Percentiles rank a stretch among this genome's conserved stretches.
Conservation (phyloP, 2,888 invertebrate species). For the Pemphredon lugubris region DNA sequence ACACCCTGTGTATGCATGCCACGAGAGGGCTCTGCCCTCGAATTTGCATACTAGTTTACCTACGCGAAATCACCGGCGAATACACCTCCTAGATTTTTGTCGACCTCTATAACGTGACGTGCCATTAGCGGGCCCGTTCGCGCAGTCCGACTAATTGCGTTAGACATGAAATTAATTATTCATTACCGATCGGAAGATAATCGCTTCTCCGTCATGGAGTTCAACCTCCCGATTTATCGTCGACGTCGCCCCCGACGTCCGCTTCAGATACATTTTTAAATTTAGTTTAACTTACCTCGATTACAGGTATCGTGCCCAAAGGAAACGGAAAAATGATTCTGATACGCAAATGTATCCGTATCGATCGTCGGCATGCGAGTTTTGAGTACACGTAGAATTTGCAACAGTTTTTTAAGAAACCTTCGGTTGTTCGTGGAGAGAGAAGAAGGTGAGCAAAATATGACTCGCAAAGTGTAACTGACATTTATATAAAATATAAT, state of each 20-base stretch:
- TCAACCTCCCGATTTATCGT: conserved; percentile 12
- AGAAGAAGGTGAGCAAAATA: too few relatives aligned
- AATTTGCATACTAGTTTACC: conserved; percentile 62
- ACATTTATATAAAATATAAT: too few relatives aligned
- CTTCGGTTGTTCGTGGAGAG: too few relatives aligned
- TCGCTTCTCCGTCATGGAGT: conserved; percentile 2
- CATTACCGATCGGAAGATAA: conserved; percentile 32
- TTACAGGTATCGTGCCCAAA: too few relatives aligned
- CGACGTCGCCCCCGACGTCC: too few relatives aligned
- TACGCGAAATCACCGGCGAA: conserved; percentile 45
- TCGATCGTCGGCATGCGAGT: too few relatives aligned
- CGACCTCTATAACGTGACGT: conserved; percentile 31
- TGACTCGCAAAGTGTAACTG: too few relatives aligned
- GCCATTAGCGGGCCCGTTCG: conserved; percentile 25
- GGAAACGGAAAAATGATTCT: too few relatives aligned
- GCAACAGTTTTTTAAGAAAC: too few relatives aligned
- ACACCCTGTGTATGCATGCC: conserved; percentile 39
- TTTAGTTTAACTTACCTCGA: too few relatives aligned
- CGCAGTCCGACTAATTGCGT: conserved; percentile 31
- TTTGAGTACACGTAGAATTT: too few relatives aligned
- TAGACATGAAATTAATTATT: conserved; percentile 45
- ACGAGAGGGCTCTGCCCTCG: conserved; percentile 29
- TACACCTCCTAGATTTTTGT: conserved; percentile 26
- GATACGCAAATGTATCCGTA: too few relatives aligned
- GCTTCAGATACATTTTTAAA: not conserved